Percentiles rank a stretch among this genome's conserved stretches.
phyloP scores from a whole-genome alignment of 1,140 invertebrate genomes.

The Notospermus geniculatus region DNA sequence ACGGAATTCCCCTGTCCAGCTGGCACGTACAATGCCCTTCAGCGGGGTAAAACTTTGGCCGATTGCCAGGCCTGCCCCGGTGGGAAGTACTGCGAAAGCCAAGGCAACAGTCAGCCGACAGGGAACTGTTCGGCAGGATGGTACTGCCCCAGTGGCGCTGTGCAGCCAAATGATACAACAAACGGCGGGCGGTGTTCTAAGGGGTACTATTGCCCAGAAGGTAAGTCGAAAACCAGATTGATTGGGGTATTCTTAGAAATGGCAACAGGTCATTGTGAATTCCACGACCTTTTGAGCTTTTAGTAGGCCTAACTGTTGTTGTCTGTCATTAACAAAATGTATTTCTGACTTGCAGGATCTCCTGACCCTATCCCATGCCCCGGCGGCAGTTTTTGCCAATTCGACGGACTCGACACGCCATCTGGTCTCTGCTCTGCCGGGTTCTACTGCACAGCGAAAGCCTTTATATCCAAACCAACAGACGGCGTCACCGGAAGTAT shows the following conservation, averaged over 20 bases:
- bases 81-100: constrained; percentile 44
- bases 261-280: too few relatives aligned
- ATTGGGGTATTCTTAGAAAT: too few relatives aligned
- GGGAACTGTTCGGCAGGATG: constrained; percentile 47
- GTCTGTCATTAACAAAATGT: background rate
- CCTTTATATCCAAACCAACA: constrained; percentile 31
- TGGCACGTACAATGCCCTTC: constrained; percentile 43
- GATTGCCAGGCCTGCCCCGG: constrained; percentile 43
- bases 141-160: constrained; percentile 43
- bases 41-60: constrained; percentile 18
- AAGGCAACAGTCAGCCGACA: constrained; percentile 41
- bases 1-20: constrained; percentile 39
- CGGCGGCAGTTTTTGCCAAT: constrained; percentile 44
- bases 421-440: constrained; percentile 44
- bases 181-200: constrained; percentile 42
- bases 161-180: constrained; percentile 38
- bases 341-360: constrained; percentile 30
- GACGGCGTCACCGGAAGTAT: constrained; percentile 40
- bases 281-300: too few relatives aligned
- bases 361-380: constrained; percentile 38
- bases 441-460: constrained; percentile 38
- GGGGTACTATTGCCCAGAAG: constrained; percentile 46
- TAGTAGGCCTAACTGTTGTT: too few relatives aligned
- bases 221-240: too few relatives aligned
- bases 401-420: constrained; percentile 34